Evolutionary conservation across 2,797 vertebrate genomes (phyloP).

Genomic region (Kryptopterus vitreolus): DNA sequence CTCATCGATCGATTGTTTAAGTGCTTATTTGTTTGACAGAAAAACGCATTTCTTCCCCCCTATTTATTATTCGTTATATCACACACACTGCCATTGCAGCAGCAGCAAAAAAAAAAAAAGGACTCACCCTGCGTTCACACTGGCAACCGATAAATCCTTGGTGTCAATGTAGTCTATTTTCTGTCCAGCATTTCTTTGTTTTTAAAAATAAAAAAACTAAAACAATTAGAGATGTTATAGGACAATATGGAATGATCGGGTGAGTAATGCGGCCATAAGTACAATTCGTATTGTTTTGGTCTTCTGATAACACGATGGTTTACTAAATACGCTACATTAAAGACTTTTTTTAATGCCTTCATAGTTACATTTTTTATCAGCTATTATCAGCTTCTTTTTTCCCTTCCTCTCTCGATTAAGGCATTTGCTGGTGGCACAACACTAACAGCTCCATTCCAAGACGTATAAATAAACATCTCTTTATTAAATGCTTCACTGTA

Average conservation of each 20-base stretch:
- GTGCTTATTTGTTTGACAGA: slow-evolving; percentile 66
- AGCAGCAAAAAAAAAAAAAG: slow-evolving; percentile 29
- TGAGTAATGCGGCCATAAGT: not conserved
- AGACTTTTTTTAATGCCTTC: not conserved
- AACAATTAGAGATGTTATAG: not conserved
- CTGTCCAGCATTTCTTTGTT: slow-evolving; percentile 6
- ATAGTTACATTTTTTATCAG: not conserved
- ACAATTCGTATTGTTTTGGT: not conserved
- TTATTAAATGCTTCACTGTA: not conserved
- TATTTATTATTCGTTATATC: slow-evolving; percentile 78
- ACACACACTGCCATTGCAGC: slow-evolving; percentile 49
- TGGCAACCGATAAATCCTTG: not conserved
- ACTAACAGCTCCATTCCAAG: not conserved
- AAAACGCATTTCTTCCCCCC: slow-evolving; percentile 68
- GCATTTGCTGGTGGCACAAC: too few species aligned
- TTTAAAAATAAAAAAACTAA: not conserved
- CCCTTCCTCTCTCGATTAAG: too few species aligned
- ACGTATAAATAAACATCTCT: not conserved
- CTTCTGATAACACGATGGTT: not conserved
- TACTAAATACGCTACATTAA: not conserved
- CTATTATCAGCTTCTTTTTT: too few species aligned
- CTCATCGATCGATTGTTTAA: slow-evolving; percentile 52
- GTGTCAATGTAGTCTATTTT: not conserved
- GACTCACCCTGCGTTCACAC: slow-evolving; percentile 32
- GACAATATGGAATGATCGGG: not conserved